A percentile compares a stretch with the other conserved stretches of the same genome.
These are phyloP conservation scores for Microcaecilia unicolor DNA, from an alignment of 2,797 vertebrate species.

Conservation along the genomic window DNA sequence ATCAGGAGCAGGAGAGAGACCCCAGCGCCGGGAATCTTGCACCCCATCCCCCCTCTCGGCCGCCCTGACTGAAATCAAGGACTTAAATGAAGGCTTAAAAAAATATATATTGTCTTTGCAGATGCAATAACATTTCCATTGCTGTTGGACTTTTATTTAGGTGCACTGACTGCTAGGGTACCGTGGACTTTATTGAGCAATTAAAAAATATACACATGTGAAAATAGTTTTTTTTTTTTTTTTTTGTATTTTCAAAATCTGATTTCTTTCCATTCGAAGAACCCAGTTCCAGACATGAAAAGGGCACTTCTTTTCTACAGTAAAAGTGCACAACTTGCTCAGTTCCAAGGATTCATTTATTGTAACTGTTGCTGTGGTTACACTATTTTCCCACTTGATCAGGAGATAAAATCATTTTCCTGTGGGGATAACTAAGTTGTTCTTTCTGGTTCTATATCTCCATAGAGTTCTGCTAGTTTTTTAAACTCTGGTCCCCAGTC, in stretches of 20 bases:
- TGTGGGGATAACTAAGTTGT: slow-evolving; percentile 65
- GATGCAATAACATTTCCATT: slow-evolving; percentile 36
- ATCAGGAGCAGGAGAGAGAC: no score
- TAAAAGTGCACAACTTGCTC: slow-evolving; percentile 57
- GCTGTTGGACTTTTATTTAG: slow-evolving; percentile 50
- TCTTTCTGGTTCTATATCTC: slow-evolving; percentile 77
- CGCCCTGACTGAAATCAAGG: no score
- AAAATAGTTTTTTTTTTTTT: slow-evolving; percentile 71
- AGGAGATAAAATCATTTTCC: slow-evolving; percentile 33
- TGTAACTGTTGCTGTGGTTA: slow-evolving; percentile 29
- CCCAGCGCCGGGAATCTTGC: no score
- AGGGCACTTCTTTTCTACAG: slow-evolving; percentile 72
- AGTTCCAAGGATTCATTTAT: slow-evolving; percentile 52
- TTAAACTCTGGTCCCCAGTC: slow-evolving; percentile 91
- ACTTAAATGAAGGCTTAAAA: slow-evolving; percentile 2
- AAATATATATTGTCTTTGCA: slow-evolving; percentile 6
- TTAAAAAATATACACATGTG: slow-evolving; percentile 95
- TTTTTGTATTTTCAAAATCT: slow-evolving; percentile 68
- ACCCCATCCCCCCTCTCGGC: no score
- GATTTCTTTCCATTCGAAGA: slow-evolving; percentile 55
- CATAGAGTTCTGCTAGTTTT: slow-evolving; percentile 89
- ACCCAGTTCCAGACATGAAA: slow-evolving; percentile 71
- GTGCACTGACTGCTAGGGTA: slow-evolving; percentile 72
- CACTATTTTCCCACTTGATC: slow-evolving; percentile 30
- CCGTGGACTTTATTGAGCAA: slow-evolving; percentile 86